Evolutionary conservation across 2,797 vertebrate species (phyloP), one percentile per base, ranked within the genome.

Genomic region (Xenops minutus): DNA sequence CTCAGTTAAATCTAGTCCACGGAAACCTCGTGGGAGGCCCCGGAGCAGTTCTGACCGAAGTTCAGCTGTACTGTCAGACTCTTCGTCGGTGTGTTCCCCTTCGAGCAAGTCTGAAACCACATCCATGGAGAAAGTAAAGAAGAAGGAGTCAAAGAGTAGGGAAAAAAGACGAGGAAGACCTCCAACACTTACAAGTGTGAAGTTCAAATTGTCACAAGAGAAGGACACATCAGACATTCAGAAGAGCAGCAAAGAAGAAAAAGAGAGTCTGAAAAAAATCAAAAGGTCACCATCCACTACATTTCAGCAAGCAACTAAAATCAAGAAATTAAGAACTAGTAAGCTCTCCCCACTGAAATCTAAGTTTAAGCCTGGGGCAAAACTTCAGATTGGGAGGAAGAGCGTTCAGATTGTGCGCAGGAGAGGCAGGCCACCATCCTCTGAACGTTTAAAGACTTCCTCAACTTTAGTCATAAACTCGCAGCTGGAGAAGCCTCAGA

Each of bases 131-230:
- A 99, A 99, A 93, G 97, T 98, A 44, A 99, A 99, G 97, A 98
- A 99, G 96, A 98, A 99, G 85, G 99, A 99, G 49, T 98, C 98
- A 6, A 99, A 99, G 97, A 98, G 97, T 3, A 98, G 99, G 61
- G 99, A 99, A 96, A 99, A 99, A 96, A 98, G 98, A 95, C 98
- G 99, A 97, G 99, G 99, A 78, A 98, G 99, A 69, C 99, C 99
- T 67, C 99, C 99, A 39, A 91, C 98, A 14, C 98, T 98, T 76
- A 96, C 96, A 6, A 97, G 88, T 37, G 97, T 98, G 58, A 98
- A 98, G 92, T 98, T 98, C 94, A 98, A 98, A 84, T 73, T 98
- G 79, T 95, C 98, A 32, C 98, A 98, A 46, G 99, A 98, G 32
- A 98, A 98, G 91, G 98, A 98, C 48, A 20, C 92, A 17, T 96